phyloP scores from a whole-genome alignment of 2,888 invertebrate species.

The Catocala nupta region DNA sequence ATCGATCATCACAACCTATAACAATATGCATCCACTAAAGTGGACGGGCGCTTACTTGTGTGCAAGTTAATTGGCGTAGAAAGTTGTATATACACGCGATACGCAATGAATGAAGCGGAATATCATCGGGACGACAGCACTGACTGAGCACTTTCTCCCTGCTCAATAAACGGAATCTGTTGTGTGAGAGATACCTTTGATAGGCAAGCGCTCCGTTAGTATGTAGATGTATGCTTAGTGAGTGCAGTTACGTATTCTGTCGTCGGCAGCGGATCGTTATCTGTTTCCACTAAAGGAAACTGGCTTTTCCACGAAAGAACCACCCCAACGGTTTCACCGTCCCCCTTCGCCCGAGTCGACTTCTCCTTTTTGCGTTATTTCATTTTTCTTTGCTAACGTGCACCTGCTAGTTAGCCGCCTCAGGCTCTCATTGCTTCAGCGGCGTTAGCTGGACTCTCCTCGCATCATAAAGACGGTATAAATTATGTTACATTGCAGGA shows the following conservation, averaged over 20 bases:
- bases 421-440: slow-evolving; percentile 72
- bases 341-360: slow-evolving; percentile 70
- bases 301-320: slow-evolving; percentile 84
- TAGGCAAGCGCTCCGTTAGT: slow-evolving; percentile 64
- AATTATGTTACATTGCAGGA: slow-evolving; percentile 35
- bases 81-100: slow-evolving; percentile 25
- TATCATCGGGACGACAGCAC: slow-evolving; percentile 57
- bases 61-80: slow-evolving; percentile 44
- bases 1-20: neutral
- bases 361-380: slow-evolving; percentile 85
- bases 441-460: slow-evolving; percentile 64
- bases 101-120: slow-evolving; percentile 43
- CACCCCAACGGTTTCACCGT: slow-evolving; percentile 74
- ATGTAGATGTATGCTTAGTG: slow-evolving; percentile 80
- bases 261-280: slow-evolving; percentile 86
- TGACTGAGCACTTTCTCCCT: slow-evolving; percentile 67
- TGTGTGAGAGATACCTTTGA: slow-evolving; percentile 78
- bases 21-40: neutral
- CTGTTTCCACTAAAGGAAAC: slow-evolving; percentile 87
- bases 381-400: slow-evolving; percentile 84
- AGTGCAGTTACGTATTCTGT: slow-evolving; percentile 86
- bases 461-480: slow-evolving; percentile 56
- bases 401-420: slow-evolving; percentile 84
- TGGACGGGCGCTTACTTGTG: slow-evolving; percentile 27
- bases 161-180: slow-evolving; percentile 66